Evolutionary conservation across 2,797 vertebrate genomes (phyloP), one percentile per base, ranked within the genome.

Genomic region (Botia almorhae): DNA sequence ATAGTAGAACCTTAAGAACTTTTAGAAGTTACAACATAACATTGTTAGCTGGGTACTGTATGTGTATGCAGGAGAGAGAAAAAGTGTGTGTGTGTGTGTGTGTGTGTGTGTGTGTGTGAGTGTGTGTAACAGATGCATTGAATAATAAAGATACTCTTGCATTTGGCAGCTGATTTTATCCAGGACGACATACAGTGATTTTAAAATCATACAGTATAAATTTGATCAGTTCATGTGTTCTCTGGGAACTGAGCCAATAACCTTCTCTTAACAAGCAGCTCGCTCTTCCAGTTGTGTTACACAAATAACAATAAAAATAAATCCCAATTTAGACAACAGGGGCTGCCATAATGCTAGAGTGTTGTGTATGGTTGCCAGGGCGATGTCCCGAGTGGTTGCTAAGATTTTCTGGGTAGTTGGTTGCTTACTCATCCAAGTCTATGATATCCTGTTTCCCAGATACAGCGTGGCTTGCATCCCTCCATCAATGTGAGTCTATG

Each of bases 41-140:
- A 26, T 26, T 26, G 23, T 26, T 26, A 26, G 23, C 23, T 26
- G 23, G 23, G 23, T 26, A 2, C 23, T 26, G 14, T 64, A 10
- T 55, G 58, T 64, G 58, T 69, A 50, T 81, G 63, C 16, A 21
- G n/a, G 16, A 36, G 19, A 68, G 64, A 26, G 23, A 26, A 26
- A 26, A 26, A 26, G 23, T 26, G 23, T 26, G 23, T 26, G 23
- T 17, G 64, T 33, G 55, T 33, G 13, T 21, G 3, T 21, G 51
- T 55, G 17, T 23, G 60, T n/a, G 56, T 26, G 23, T 26, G 23
- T 26, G n/a, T 43, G 51, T 55, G 17, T 23, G 60, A 13, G 56
- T 26, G 23, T 26, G 23, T 26, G n/a, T 43, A 16, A 63, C 6
- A 63, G 58, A 23, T 53, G 26, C 1, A 36, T 43, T 63, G 33